Conservation (phyloP, 2,888 invertebrate genomes). For the Vesta saturnalis region DNA sequence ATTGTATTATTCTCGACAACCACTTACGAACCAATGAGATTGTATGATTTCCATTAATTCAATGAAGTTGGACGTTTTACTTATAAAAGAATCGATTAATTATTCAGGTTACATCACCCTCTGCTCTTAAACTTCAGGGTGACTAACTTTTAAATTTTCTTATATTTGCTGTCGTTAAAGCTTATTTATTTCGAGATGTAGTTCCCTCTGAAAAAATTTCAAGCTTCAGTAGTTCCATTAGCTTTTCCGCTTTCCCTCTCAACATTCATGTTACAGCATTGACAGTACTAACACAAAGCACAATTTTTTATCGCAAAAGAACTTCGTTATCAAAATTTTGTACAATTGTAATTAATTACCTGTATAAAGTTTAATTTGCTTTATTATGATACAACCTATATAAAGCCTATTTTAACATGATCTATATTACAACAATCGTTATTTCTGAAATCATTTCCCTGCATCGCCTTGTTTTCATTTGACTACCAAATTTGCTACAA, state of each 20-base stretch:
- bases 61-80: neutral
- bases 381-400: too few species aligned
- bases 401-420: neutral
- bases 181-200: neutral
- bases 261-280: neutral
- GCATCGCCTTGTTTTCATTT: slow-evolving; percentile 1
- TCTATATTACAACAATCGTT: neutral
- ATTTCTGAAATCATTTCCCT: neutral
- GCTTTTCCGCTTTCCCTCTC: neutral
- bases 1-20: slow-evolving; percentile 5
- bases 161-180: neutral
- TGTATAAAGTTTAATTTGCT: neutral
- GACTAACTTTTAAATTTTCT: slow-evolving; percentile 7
- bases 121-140: neutral
- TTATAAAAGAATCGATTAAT: slow-evolving; percentile 11
- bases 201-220: neutral
- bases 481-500: neutral
- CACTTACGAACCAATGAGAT: slow-evolving; percentile 7
- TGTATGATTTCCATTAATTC: neutral
- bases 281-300: slow-evolving; percentile 6
- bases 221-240: neutral
- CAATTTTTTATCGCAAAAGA: neutral
- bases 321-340: neutral
- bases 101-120: neutral
- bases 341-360: neutral